Conservation (phyloP, 2,797 vertebrate species). For the Malacoctenus gilli region DNA sequence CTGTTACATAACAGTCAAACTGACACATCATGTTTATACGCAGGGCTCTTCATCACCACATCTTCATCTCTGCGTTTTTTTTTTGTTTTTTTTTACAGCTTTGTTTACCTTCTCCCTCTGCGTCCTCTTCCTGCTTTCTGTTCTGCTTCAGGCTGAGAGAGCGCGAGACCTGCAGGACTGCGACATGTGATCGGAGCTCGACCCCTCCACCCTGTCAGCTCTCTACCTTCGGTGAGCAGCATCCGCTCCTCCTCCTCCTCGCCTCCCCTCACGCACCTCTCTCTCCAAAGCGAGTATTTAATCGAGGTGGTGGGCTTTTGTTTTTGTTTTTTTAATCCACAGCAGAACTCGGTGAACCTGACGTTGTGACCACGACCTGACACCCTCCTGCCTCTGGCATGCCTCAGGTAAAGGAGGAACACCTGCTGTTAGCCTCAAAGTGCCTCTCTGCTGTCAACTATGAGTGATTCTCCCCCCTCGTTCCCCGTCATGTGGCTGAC, state of each 20-base stretch:
- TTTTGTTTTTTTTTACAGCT: background rate
- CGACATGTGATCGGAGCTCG: constrained; percentile 67
- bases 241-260: background rate
- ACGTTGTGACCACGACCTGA: constrained; percentile 60
- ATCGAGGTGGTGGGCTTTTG: background rate
- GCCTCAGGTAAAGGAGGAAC: constrained; percentile 75
- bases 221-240: constrained; percentile 42
- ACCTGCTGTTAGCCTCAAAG: too few relatives aligned
- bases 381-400: constrained; percentile 74
- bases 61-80: constrained; percentile 2
- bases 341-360: constrained; percentile 44
- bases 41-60: too few relatives aligned
- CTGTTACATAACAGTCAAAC: background rate
- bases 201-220: constrained; percentile 41
- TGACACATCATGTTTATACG: background rate
- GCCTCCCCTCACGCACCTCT: background rate
- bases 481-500: too few relatives aligned
- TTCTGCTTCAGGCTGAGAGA: constrained; percentile 36
- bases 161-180: constrained; percentile 42
- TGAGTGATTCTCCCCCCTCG: too few relatives aligned
- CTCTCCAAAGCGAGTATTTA: too few relatives aligned
- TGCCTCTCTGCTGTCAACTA: too few relatives aligned
- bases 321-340: background rate
- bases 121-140: background rate
- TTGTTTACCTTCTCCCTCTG: background rate